Evolutionary conservation across 2,113 vertebrate species (phyloP).

Genomic region (Aviceda subcristata): DNA sequence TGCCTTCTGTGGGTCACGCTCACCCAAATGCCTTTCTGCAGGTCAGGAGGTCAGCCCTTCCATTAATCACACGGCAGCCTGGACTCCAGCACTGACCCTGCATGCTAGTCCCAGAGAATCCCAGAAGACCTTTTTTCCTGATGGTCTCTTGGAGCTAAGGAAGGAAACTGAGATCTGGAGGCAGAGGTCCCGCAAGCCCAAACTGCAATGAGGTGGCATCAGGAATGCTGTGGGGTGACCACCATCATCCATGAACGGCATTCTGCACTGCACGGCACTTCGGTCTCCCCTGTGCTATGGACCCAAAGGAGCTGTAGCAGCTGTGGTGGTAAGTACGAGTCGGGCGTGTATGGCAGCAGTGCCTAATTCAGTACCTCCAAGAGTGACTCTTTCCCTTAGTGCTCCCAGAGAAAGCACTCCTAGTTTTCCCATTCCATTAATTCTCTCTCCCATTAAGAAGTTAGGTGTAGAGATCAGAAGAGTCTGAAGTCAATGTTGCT

Average conservation of each 20-base stretch:
- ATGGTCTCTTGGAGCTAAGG: background rate
- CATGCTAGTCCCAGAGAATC: background rate
- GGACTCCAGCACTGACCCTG: background rate
- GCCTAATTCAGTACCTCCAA: background rate
- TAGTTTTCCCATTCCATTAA: background rate
- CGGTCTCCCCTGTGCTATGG: background rate
- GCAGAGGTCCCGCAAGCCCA: background rate
- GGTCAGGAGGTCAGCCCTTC: background rate
- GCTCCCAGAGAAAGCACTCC: background rate
- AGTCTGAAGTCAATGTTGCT: background rate
- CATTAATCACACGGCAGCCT: background rate
- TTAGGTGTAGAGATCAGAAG: background rate
- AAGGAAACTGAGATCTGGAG: background rate
- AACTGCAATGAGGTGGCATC: background rate
- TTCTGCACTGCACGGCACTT: rapidly evolving
- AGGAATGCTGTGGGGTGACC: background rate
- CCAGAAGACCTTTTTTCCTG: background rate
- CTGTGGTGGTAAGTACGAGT: background rate
- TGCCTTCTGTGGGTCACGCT: background rate
- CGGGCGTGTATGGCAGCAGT: background rate
- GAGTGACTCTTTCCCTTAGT: background rate
- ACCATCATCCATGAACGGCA: rapidly evolving
- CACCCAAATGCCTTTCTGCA: background rate
- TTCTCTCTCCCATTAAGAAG: background rate
- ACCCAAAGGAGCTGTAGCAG: rapidly evolving